These are phyloP conservation scores for Hemaris fuciformis DNA, from an alignment of 2,888 invertebrate species.

Conservation along the genomic window DNA sequence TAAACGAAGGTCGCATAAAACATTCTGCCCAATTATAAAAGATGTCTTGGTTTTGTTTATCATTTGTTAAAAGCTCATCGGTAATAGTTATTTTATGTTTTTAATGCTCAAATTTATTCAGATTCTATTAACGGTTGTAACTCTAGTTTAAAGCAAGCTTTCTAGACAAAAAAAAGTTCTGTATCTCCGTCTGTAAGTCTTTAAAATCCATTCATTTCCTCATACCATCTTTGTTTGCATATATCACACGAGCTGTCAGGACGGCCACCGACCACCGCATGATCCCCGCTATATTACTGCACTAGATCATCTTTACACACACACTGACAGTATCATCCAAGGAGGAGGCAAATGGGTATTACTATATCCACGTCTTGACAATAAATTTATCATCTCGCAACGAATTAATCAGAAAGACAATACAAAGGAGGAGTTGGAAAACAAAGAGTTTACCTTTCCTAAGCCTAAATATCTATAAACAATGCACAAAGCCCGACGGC, in stretches of 20 bases:
- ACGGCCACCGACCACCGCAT: neutral
- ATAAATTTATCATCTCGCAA: too few relatives aligned
- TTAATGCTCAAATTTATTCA: too few relatives aligned
- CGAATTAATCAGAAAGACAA: too few relatives aligned
- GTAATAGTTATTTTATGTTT: too few relatives aligned
- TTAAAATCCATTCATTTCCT: neutral
- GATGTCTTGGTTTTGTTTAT: neutral
- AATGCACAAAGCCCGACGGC: neutral
- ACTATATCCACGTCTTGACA: too few relatives aligned
- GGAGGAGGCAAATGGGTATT: too few relatives aligned
- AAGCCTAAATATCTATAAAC: neutral
- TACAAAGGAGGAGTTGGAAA: too few relatives aligned
- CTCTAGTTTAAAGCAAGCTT: too few relatives aligned
- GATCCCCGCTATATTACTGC: neutral
- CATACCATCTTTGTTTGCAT: neutral
- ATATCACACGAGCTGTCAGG: neutral
- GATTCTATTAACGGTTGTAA: too few relatives aligned
- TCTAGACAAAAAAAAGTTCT: neutral
- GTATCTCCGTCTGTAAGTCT: neutral
- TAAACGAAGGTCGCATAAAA: slow-evolving; percentile 4
- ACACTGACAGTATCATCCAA: neutral
- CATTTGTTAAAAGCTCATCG: neutral
- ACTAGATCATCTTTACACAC: neutral
- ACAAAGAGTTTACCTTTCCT: too few relatives aligned
- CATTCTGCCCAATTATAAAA: slow-evolving; percentile 8